These are phyloP conservation scores for Microchirus variegatus DNA, from an alignment of 2,797 vertebrate species.

Conservation along the genomic window DNA sequence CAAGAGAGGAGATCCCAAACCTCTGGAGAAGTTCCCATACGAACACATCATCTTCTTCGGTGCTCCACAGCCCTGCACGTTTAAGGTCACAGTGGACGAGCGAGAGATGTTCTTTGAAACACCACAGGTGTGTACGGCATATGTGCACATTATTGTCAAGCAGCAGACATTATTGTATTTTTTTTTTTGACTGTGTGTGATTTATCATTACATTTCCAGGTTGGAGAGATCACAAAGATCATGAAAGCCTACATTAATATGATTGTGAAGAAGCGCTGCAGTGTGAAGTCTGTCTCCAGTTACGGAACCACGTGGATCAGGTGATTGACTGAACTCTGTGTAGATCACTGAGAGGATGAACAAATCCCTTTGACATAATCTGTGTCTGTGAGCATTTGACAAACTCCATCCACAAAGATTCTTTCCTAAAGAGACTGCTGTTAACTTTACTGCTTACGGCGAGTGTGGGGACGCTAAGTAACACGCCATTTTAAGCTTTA, in stretches of 20 bases:
- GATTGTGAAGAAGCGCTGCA: slow-evolving; percentile 96
- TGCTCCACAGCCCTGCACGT: slow-evolving; percentile 89
- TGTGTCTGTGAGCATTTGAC: not conserved
- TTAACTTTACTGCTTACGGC: slow-evolving; percentile 22
- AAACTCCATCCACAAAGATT: slow-evolving; percentile 23
- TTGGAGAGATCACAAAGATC: slow-evolving; percentile 94
- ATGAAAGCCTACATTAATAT: slow-evolving; percentile 98
- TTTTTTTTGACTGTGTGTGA: slow-evolving; percentile 8
- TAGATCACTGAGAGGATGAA: slow-evolving; percentile 27
- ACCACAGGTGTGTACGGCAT: too few relatives aligned
- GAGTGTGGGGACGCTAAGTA: slow-evolving; percentile 38
- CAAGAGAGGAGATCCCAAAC: slow-evolving; percentile 89
- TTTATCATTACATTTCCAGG: slow-evolving; percentile 71
- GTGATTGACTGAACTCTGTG: slow-evolving; percentile 71
- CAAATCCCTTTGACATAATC: slow-evolving; percentile 13
- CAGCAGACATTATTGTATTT: too few relatives aligned
- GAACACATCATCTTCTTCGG: slow-evolving; percentile 95
- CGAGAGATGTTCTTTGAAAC: slow-evolving; percentile 96
- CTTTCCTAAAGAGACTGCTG: not conserved
- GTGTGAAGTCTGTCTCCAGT: slow-evolving; percentile 87
- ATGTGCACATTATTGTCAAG: too few relatives aligned
- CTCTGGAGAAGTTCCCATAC: slow-evolving; percentile 92
- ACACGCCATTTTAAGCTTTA: slow-evolving; percentile 43
- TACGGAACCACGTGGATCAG: slow-evolving; percentile 87
- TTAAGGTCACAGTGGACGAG: slow-evolving; percentile 94